phyloP scores from a whole-genome alignment of 2,888 invertebrate species.

The Cantharis nigra region DNA sequence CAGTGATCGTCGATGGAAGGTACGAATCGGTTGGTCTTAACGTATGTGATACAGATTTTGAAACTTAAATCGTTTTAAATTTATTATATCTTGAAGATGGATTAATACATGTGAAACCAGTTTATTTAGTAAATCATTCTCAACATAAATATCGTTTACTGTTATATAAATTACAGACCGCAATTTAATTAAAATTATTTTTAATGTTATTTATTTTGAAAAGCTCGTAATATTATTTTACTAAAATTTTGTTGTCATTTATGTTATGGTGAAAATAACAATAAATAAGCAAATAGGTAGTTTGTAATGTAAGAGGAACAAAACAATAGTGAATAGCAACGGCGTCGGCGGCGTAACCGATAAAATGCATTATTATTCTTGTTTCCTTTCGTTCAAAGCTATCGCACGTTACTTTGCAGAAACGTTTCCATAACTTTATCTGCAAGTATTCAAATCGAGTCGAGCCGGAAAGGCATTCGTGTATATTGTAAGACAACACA shows the following conservation, averaged over 20 bases:
- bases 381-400: conserved; percentile 37
- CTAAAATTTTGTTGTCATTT: neutral
- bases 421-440: conserved; percentile 37
- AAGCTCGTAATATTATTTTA: neutral
- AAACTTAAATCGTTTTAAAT: too few species aligned
- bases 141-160: too few species aligned
- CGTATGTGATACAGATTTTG: too few species aligned
- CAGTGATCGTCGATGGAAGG: too few species aligned
- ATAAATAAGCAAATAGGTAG: conserved; percentile 10
- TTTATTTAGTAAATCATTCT: too few species aligned
- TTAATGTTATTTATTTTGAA: neutral
- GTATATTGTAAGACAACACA: conserved; percentile 25
- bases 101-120: too few species aligned
- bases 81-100: too few species aligned
- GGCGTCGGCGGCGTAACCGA: conserved; percentile 27
- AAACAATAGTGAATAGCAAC: conserved; percentile 22
- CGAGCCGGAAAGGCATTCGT: conserved; percentile 35
- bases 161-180: too few species aligned
- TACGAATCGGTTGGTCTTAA: too few species aligned
- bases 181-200: too few species aligned
- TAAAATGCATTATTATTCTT: conserved; percentile 37
- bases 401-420: conserved; percentile 32
- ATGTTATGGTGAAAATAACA: neutral
- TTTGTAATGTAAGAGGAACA: conserved; percentile 17
- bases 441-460: conserved; percentile 38